A percentile compares a stretch with the other conserved stretches of the same genome.
Evolutionary conservation across 2,888 invertebrate genomes (phyloP).

Genomic region (Acronicta alni): DNA sequence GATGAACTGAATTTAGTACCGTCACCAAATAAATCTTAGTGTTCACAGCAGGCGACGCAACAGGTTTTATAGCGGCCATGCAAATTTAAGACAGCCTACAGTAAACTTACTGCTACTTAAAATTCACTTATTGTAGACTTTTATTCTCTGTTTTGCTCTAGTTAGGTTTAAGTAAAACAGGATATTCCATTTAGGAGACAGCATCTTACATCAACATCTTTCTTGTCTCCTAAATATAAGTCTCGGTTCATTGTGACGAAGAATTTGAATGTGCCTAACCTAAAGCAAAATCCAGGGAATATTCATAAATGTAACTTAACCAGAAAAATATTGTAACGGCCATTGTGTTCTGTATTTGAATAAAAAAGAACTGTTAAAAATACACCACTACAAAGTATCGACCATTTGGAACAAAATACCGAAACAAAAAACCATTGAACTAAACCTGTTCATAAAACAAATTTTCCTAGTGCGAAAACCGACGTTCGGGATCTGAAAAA

Average conservation of each 20-base stretch:
- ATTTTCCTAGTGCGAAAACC: constrained; percentile 49
- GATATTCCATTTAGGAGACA: no score
- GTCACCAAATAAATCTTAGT: constrained; percentile 54
- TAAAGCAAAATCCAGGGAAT: no score
- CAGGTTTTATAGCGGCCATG: constrained; percentile 52
- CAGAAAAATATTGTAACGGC: no score
- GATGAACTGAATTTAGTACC: constrained; percentile 32
- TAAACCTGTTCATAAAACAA: constrained; percentile 56
- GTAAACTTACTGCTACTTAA: constrained; percentile 36
- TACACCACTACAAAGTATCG: constrained; percentile 13
- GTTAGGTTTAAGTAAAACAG: not conserved
- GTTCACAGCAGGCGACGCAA: constrained; percentile 43
- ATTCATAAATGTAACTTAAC: no score
- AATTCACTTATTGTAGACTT: constrained; percentile 38
- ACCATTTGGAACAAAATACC: constrained; percentile 16
- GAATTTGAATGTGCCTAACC: no score
- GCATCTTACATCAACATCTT: no score
- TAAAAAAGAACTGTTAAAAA: constrained; percentile 26
- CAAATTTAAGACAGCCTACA: constrained; percentile 54
- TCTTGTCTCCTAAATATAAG: no score
- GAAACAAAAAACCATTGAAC: constrained; percentile 27
- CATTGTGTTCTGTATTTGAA: not conserved
- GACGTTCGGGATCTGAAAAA: constrained; percentile 50
- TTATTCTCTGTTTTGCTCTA: constrained; percentile 2
- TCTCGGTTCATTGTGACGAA: no score